phyloP scores from a whole-genome alignment of 2,113 vertebrate species.

The Illadopsis cleaveri region DNA sequence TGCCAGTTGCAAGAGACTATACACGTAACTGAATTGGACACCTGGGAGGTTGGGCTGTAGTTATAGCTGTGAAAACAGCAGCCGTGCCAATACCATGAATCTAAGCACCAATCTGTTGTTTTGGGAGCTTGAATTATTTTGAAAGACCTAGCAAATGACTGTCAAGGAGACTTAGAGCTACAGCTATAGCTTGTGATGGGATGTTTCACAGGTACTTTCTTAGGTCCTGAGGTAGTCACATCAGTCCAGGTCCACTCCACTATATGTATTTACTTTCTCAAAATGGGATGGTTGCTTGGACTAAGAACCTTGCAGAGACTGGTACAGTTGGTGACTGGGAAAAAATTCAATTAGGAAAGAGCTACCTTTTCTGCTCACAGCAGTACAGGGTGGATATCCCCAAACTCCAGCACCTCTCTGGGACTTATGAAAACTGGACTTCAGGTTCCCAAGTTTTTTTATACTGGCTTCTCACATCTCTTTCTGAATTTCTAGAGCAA shows the following conservation, averaged over 20 bases:
- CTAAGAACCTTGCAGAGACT: not conserved
- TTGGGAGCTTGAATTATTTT: constrained; percentile 17
- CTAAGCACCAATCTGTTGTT: constrained; percentile 31
- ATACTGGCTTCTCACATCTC: not conserved
- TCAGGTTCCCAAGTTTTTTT: not conserved
- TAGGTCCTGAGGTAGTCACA: not conserved
- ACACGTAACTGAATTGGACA: constrained; percentile 19
- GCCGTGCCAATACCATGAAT: not conserved
- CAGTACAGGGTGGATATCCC: not conserved
- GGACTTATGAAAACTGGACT: not conserved
- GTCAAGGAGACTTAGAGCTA: not conserved
- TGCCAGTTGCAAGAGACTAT: not conserved
- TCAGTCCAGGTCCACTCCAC: not conserved
- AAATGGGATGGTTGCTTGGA: not conserved
- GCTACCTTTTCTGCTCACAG: not conserved
- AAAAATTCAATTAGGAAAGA: not conserved
- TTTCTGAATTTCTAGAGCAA: not conserved
- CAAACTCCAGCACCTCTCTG: not conserved
- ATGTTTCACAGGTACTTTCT: not conserved
- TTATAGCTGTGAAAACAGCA: constrained; percentile 42
- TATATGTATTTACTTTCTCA: not conserved
- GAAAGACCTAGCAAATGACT: not conserved
- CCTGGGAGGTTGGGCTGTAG: constrained; percentile 31
- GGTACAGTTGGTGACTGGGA: not conserved
- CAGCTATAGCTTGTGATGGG: not conserved